Conservation (phyloP, 2,888 invertebrate species). For the Meandrusa payeni region DNA sequence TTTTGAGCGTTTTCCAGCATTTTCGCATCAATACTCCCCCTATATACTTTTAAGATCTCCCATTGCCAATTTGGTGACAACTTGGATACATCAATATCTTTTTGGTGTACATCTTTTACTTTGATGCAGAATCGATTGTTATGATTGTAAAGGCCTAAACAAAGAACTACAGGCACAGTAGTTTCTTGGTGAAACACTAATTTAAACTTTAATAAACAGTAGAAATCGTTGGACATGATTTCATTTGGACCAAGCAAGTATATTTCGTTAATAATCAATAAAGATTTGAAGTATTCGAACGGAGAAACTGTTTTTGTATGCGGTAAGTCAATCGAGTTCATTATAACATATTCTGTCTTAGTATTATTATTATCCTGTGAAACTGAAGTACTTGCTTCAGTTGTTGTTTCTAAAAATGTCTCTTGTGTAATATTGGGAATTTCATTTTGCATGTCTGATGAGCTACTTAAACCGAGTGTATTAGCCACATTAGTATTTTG, state of each 20-base stretch:
- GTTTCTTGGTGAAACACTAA: constrained; percentile 52
- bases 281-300: constrained; percentile 51
- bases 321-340: constrained; percentile 58
- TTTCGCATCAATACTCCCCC: constrained; percentile 45
- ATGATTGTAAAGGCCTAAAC: constrained; percentile 44
- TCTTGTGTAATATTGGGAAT: not conserved
- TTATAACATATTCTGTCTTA: constrained; percentile 36
- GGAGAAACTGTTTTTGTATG: constrained; percentile 57
- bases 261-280: constrained; percentile 51
- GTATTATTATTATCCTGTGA: not conserved
- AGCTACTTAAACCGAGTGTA: not conserved
- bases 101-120: constrained; percentile 44
- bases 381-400: not conserved
- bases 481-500: constrained; percentile 4
- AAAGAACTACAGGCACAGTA: constrained; percentile 44
- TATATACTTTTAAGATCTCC: constrained; percentile 61
- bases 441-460: not conserved
- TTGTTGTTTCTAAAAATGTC: not conserved
- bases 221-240: constrained; percentile 34
- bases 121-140: constrained; percentile 50
- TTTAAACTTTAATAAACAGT: constrained; percentile 57
- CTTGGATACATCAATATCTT: constrained; percentile 43
- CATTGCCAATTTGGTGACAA: constrained; percentile 67
- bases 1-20: constrained; percentile 47
- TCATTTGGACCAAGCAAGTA: constrained; percentile 40